A percentile compares a stretch with the other conserved stretches of the same genome.
phyloP scores from a whole-genome alignment of 1,140 invertebrate species.

The Latrodectus geometricus region DNA sequence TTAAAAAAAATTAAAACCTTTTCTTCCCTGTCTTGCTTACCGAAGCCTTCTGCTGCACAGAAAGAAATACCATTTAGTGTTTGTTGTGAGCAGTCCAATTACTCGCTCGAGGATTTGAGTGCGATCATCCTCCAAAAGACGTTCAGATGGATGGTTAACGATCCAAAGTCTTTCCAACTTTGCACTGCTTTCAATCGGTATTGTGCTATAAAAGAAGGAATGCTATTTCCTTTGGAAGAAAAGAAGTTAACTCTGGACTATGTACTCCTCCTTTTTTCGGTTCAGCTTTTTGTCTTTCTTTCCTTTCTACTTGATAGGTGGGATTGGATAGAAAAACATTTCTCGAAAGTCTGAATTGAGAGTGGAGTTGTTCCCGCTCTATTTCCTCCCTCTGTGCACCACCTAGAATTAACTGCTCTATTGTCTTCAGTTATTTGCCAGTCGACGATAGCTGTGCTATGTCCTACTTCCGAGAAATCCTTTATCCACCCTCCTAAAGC shows the following conservation, averaged over 20 bases:
- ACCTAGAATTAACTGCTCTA: slow-evolving; percentile 24
- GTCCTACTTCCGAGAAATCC: too few relatives aligned
- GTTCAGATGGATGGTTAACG: slow-evolving; percentile 17
- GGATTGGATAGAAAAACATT: slow-evolving; percentile 18
- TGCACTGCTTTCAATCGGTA: slow-evolving; percentile 5
- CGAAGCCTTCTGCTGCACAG: neutral
- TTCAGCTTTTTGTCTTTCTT: neutral
- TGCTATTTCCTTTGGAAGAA: slow-evolving; percentile 26
- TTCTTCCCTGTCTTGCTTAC: neutral
- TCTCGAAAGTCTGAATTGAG: slow-evolving; percentile 13
- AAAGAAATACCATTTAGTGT: neutral
- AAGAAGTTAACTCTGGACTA: slow-evolving; percentile 30
- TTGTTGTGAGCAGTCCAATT: slow-evolving; percentile 1
- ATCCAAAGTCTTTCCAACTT: neutral
- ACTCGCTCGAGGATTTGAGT: slow-evolving; percentile 4
- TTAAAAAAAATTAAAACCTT: neutral
- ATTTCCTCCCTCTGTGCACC: slow-evolving; percentile 7
- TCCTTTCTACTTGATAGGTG: slow-evolving; percentile 12
- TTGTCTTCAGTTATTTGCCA: slow-evolving; percentile 22
- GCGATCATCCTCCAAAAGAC: slow-evolving; percentile 6
- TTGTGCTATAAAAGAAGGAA: slow-evolving; percentile 25
- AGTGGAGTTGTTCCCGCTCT: slow-evolving; percentile 6
- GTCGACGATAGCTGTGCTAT: too few relatives aligned
- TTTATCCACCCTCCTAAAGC: too few relatives aligned
- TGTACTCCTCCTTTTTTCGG: slow-evolving; percentile 3